Percentiles rank a stretch among this genome's conserved stretches.
phyloP scores from a whole-genome alignment of 2,888 invertebrate species.

The Macrosiphum euphorbiae region DNA sequence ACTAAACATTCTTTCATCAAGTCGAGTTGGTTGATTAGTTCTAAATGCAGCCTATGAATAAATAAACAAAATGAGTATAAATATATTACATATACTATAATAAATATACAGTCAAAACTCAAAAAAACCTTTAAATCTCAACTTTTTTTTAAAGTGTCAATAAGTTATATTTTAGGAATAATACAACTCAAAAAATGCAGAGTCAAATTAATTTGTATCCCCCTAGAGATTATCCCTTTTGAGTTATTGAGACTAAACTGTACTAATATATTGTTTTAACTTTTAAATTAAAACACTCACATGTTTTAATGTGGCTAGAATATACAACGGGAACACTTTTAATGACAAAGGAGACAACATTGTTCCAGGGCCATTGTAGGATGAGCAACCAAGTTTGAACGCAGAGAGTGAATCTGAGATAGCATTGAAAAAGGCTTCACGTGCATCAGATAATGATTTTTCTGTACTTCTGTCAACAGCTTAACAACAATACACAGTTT shows the following conservation, averaged over 20 bases:
- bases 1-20: conserved; percentile 93
- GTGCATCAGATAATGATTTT: conserved; percentile 90
- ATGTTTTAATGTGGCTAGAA: conserved; percentile 89
- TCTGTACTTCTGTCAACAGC: conserved; percentile 92
- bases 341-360: conserved; percentile 84
- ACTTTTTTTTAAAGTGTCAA: background rate
- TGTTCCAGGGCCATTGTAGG: conserved; percentile 73
- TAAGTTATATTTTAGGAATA: too few relatives aligned
- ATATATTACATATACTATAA: background rate
- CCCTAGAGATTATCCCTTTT: background rate
- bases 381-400: conserved; percentile 73
- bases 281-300: conserved; percentile 72
- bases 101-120: background rate
- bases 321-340: conserved; percentile 87
- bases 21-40: conserved; percentile 85
- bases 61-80: background rate
- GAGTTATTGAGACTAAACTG: background rate
- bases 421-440: conserved; percentile 96
- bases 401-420: conserved; percentile 89
- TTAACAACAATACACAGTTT: conserved; percentile 69
- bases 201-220: background rate
- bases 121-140: background rate
- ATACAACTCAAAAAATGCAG: background rate
- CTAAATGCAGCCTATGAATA: conserved; percentile 84
- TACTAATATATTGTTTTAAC: background rate